phyloP scores from a whole-genome alignment of 1,140 invertebrate genomes.

The Oreohelix idahoensis region DNA sequence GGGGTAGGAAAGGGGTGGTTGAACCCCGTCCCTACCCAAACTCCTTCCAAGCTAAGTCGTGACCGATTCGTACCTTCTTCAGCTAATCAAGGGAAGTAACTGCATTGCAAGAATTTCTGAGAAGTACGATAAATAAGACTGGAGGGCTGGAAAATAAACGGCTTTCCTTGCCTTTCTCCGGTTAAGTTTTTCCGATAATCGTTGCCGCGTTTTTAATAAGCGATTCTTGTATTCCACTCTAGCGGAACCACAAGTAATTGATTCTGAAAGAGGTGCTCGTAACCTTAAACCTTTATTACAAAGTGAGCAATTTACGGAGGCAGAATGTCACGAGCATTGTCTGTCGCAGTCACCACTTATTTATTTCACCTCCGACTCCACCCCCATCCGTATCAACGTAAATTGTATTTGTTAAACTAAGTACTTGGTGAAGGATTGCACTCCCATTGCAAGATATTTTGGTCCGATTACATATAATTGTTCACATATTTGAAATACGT shows the following conservation, averaged over 20 bases:
- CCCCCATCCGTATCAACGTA: not conserved
- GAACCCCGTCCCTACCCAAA: too few relatives aligned
- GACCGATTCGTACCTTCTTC: not conserved
- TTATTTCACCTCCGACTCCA: not conserved
- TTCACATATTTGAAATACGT: too few relatives aligned
- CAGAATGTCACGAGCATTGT: slow-evolving; percentile 3
- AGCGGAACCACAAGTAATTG: not conserved
- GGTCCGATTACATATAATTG: too few relatives aligned
- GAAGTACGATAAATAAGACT: not conserved
- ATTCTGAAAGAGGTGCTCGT: not conserved
- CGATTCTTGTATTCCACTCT: not conserved
- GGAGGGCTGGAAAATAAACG: not conserved
- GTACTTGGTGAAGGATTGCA: too few relatives aligned
- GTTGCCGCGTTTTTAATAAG: not conserved
- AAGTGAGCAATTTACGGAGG: slow-evolving; percentile 1
- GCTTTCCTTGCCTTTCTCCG: not conserved
- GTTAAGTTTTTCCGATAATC: slow-evolving; percentile 11
- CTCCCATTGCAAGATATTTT: too few relatives aligned
- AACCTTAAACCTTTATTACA: slow-evolving; percentile 20
- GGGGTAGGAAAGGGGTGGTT: not conserved
- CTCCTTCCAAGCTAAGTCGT: not conserved
- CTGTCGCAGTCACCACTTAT: not conserved
- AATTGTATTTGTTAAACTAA: too few relatives aligned
- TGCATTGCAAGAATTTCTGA: slow-evolving; percentile 12
- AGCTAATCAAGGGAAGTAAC: slow-evolving; percentile 1